Evolutionary conservation across 2,888 invertebrate species (phyloP).

Genomic region (Phymatocera aterrima): DNA sequence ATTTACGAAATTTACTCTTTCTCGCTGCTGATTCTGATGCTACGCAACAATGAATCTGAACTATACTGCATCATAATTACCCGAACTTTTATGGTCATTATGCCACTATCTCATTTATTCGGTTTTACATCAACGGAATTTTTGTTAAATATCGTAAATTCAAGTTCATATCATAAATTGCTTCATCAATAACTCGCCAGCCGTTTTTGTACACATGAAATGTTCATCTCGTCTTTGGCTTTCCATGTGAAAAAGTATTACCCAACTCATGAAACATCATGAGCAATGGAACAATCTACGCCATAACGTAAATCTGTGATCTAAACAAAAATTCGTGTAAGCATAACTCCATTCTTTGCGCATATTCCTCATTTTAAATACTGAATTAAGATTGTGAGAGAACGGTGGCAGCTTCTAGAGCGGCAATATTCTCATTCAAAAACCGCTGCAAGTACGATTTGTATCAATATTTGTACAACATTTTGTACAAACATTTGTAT

Average conservation of each 20-base stretch:
- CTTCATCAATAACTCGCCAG: neutral
- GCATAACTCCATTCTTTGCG: neutral
- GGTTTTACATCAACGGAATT: neutral
- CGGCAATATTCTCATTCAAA: slow-evolving; percentile 9
- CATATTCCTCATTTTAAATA: neutral
- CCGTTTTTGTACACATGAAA: neutral
- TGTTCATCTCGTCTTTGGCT: neutral
- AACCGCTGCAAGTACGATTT: neutral
- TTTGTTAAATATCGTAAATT: neutral
- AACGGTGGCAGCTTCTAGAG: neutral
- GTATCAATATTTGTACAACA: too few relatives aligned
- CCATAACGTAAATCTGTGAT: neutral
- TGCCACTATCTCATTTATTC: neutral
- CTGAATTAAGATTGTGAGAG: neutral
- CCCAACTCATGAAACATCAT: neutral
- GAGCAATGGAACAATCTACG: neutral
- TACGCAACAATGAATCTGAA: neutral
- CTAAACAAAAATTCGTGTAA: neutral
- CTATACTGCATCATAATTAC: neutral
- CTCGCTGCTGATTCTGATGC: neutral
- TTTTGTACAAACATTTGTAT: neutral
- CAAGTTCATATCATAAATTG: neutral
- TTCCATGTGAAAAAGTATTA: neutral
- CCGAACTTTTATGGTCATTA: neutral
- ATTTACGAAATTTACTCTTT: slow-evolving; percentile 28